phyloP scores from a whole-genome alignment of 2,888 invertebrate genomes.

The Hirtodrosophila alboralis region DNA sequence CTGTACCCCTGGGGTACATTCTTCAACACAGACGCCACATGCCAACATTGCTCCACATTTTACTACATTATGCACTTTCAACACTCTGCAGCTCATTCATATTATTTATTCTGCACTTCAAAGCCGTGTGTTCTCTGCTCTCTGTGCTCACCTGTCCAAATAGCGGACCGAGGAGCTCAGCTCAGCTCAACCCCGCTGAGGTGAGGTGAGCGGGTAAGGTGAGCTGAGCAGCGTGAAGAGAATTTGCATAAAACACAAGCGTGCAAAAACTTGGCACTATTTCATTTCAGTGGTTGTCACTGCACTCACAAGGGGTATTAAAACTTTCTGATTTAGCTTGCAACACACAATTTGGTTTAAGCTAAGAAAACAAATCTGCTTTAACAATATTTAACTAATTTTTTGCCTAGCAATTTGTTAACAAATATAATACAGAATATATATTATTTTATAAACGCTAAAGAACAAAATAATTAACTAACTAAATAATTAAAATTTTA shows the following conservation, averaged over 20 bases:
- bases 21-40: too few relatives aligned
- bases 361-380: too few relatives aligned
- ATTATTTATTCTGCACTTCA: constrained; percentile 75
- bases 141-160: constrained; percentile 68
- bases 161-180: constrained; percentile 46
- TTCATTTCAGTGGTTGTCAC: constrained; percentile 58
- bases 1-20: neutral
- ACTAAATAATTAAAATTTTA: too few relatives aligned
- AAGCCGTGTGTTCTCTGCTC: constrained; percentile 55
- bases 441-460: too few relatives aligned
- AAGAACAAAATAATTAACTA: too few relatives aligned
- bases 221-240: constrained; percentile 23
- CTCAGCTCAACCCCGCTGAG: constrained; percentile 29
- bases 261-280: constrained; percentile 68
- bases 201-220: too few relatives aligned
- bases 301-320: neutral
- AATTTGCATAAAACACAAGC: constrained; percentile 74
- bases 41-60: constrained; percentile 21
- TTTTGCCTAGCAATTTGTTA: too few relatives aligned
- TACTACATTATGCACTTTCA: constrained; percentile 72
- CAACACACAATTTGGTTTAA: constrained; percentile 2
- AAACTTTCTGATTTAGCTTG: constrained; percentile 1
- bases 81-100: constrained; percentile 74
- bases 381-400: too few relatives aligned
- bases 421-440: too few relatives aligned